Evolutionary conservation across 2,888 invertebrate species (phyloP).

Genomic region (Eristalis pertinax): DNA sequence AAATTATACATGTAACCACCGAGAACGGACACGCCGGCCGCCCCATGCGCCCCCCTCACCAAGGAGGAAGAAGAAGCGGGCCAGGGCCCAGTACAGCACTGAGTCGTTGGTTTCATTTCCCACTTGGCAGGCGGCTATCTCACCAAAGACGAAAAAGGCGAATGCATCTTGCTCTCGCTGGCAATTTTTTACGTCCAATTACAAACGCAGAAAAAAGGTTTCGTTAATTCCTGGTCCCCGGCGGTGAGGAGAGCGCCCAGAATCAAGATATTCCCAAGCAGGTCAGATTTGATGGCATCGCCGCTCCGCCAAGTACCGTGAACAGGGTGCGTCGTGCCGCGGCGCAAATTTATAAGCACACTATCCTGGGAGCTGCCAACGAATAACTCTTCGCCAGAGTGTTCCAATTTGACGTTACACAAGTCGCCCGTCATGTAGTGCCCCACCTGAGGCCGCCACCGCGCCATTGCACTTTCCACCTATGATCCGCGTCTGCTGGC

Average conservation of each 20-base stretch:
- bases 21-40: constrained; percentile 36
- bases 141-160: constrained; percentile 23
- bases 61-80: neutral
- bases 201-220: constrained; percentile 70
- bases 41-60: constrained; percentile 22
- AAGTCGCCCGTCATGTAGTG: constrained; percentile 67
- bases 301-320: neutral
- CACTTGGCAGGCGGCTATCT: constrained; percentile 31
- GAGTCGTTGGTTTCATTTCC: neutral
- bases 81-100: constrained; percentile 41
- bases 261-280: constrained; percentile 72
- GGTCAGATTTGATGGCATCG: constrained; percentile 69
- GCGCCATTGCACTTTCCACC: constrained; percentile 65
- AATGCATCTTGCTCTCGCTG: constrained; percentile 51
- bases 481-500: constrained; percentile 55
- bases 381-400: constrained; percentile 64
- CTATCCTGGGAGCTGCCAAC: constrained; percentile 57
- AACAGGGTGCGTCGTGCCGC: constrained; percentile 43
- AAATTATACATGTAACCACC: constrained; percentile 64
- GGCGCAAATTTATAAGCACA: constrained; percentile 67
- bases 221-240: constrained; percentile 55
- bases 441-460: constrained; percentile 65
- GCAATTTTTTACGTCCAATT: constrained; percentile 71
- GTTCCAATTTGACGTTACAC: constrained; percentile 70
- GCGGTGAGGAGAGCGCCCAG: constrained; percentile 50